A percentile compares a stretch with the other conserved stretches of the same genome.
phyloP scores from a whole-genome alignment of 1,140 invertebrate genomes.

The Epicauta chinensis region DNA sequence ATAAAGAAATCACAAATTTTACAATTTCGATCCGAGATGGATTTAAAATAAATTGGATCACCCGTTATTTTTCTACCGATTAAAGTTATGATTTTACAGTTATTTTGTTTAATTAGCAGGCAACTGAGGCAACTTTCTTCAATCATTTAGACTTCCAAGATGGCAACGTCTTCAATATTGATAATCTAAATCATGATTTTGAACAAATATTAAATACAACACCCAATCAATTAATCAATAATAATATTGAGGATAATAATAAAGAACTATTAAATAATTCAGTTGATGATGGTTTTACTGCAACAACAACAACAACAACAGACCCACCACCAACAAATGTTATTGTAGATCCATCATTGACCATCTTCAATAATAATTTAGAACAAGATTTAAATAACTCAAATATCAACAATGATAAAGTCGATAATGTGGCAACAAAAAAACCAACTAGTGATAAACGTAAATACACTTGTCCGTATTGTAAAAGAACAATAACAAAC shows the following conservation, averaged over 20 bases:
- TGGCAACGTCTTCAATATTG: slow-evolving; percentile 5
- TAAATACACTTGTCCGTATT: slow-evolving; percentile 21
- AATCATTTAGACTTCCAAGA: slow-evolving; percentile 20
- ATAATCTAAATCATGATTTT: slow-evolving; percentile 2
- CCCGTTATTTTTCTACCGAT: too few relatives aligned
- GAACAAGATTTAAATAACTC: background rate
- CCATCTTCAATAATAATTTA: background rate
- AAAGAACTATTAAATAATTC: background rate
- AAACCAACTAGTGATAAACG: background rate
- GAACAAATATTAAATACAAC: slow-evolving; percentile 4
- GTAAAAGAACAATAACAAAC: slow-evolving; percentile 21
- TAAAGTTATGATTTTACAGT: too few relatives aligned
- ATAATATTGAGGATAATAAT: background rate
- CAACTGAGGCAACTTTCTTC: slow-evolving; percentile 17
- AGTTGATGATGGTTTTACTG: background rate
- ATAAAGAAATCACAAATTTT: too few relatives aligned
- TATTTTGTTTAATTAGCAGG: slow-evolving; percentile 10
- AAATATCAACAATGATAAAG: background rate
- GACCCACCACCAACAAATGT: too few relatives aligned
- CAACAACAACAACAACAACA: too few relatives aligned
- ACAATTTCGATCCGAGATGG: too few relatives aligned
- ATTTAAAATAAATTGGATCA: too few relatives aligned
- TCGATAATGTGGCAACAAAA: background rate
- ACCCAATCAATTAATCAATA: background rate
- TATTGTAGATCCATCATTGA: too few relatives aligned